Conservation (phyloP, 2,113 vertebrate species). For the Burhinus oedicnemus region DNA sequence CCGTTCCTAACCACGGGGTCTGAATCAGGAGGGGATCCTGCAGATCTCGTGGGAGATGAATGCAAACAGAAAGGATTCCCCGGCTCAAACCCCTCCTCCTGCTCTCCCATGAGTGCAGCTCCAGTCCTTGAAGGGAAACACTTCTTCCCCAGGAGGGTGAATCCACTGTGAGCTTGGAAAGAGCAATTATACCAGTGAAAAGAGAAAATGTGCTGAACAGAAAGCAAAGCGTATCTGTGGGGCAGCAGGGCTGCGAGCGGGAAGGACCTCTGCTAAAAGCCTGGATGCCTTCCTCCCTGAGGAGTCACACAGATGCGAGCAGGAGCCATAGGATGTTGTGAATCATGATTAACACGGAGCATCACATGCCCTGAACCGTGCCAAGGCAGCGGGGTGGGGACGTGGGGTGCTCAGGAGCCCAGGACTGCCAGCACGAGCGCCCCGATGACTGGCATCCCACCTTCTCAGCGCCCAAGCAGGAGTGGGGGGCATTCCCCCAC, state of each 20-base stretch:
- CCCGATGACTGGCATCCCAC: neutral
- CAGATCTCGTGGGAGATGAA: neutral
- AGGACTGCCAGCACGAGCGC: accelerated
- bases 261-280: neutral
- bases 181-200: neutral
- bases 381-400: neutral
- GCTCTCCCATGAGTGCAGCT: neutral
- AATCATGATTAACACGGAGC: too few species aligned
- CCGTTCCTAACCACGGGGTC: neutral
- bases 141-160: neutral
- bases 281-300: neutral
- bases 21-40: neutral
- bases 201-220: neutral
- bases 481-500: neutral
- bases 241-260: neutral
- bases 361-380: neutral
- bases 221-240: neutral
- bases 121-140: neutral
- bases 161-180: neutral
- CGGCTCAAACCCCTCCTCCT: neutral
- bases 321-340: neutral
- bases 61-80: neutral
- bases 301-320: neutral
- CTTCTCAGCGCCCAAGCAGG: neutral
- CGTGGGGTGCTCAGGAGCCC: neutral